These are phyloP conservation scores for Aphelinus certus DNA, from an alignment of 1,140 invertebrate species.

Conservation along the genomic window DNA sequence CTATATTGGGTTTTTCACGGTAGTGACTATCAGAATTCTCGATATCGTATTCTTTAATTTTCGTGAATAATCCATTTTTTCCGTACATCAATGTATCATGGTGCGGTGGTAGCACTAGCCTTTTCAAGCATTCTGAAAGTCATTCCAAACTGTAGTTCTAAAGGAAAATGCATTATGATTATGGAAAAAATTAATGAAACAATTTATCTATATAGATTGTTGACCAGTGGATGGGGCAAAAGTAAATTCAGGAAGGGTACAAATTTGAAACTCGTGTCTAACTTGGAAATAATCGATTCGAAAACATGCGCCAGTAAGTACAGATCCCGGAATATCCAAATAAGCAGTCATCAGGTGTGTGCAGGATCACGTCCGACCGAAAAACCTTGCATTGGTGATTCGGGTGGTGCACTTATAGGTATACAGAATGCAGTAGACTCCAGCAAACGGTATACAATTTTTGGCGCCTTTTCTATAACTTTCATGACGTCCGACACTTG, in stretches of 20 bases:
- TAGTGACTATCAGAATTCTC: too few species aligned
- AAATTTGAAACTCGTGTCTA: constrained; percentile 68
- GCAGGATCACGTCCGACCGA: constrained; percentile 71
- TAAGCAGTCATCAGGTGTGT: constrained; percentile 66
- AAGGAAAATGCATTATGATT: too few species aligned
- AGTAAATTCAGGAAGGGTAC: constrained; percentile 72
- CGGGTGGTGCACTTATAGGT: constrained; percentile 79
- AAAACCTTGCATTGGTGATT: constrained; percentile 78
- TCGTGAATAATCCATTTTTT: too few species aligned
- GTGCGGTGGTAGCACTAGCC: too few species aligned
- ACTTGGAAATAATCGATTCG: constrained; percentile 61
- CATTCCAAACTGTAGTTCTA: too few species aligned
- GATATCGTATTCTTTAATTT: too few species aligned
- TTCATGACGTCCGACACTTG: constrained; percentile 72
- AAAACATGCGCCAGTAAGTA: constrained; percentile 63
- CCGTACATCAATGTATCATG: too few species aligned
- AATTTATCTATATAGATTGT: constrained; percentile 59
- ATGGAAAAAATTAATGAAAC: too few species aligned
- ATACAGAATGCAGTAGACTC: constrained; percentile 50
- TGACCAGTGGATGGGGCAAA: constrained; percentile 85
- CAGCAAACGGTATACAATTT: constrained; percentile 61
- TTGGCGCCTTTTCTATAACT: constrained; percentile 76
- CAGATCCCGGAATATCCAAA: constrained; percentile 45
- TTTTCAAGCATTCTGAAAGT: too few species aligned
- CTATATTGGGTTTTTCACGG: too few species aligned